Evolutionary conservation across 1,140 invertebrate species (phyloP), one percentile per base, ranked within the genome.

Genomic region (Drosophila bocki): DNA sequence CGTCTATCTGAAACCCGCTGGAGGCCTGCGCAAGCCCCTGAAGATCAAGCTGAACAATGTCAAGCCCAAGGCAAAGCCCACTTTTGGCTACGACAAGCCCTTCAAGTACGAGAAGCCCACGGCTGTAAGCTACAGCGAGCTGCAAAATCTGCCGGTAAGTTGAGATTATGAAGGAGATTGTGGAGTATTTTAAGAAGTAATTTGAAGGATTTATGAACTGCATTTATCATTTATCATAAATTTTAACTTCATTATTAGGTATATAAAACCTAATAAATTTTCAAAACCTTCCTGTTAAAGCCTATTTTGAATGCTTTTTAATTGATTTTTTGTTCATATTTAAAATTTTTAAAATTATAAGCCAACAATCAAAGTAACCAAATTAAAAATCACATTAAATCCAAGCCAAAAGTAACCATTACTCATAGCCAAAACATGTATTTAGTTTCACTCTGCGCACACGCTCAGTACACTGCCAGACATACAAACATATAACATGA

Each of bases 71-170:
- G 35, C 76, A 3, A 92, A 92, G 60, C 91, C 91, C 0, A 72
- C 74, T 0, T 82, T 90, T 19, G 83, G 80, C n/a, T 92, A 91
- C 33, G 88, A 91, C 32, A 91, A 91, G 41, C 91, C 91, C 50
- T 91, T 91, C 54, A 91, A 88, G 54, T 92, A 88, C 13, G 91
- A 92, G 62, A 87, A 81, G 26, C 91, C 91, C 3, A 50, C 80
- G 5, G 84, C 81, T 15, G 64, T 80, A 8, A 56, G 75, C 7
- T 88, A 83, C 56, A 82, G 80, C 15, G 91, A 91, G 7, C 56
- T 84, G 5, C 91, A 92, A 51, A 69, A 82, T 45, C 64, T 92
- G 45, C 91, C 91, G 82, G 91, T 92, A 72, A 91, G 90, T 91
- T 50, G 7, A 33, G 15, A 22, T 12, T 11, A 7, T 3, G 26